phyloP scores from a whole-genome alignment of 2,113 vertebrate genomes.

The Lontra canadensis region DNA sequence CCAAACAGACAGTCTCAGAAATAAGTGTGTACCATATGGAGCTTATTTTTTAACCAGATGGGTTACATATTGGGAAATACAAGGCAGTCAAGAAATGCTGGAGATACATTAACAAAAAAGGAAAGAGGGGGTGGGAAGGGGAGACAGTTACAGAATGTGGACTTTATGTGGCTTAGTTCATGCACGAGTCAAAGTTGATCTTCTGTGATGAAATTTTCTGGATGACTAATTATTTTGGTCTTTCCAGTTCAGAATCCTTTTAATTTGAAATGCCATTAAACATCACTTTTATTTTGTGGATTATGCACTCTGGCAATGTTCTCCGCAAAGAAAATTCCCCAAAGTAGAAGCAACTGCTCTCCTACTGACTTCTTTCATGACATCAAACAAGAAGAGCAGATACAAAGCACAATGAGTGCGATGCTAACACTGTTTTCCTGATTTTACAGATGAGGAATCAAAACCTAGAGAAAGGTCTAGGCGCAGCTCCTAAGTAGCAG shows the following conservation, averaged over 20 bases:
- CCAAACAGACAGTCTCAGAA: not conserved
- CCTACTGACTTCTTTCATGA: not conserved
- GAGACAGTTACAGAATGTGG: not conserved
- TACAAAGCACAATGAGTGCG: not conserved
- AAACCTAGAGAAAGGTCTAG: not conserved
- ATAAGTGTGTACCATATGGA: not conserved
- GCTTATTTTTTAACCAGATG: not conserved
- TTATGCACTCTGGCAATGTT: not conserved
- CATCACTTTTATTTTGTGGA: not conserved
- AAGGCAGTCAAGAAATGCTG: not conserved
- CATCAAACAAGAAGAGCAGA: not conserved
- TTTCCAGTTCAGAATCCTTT: not conserved
- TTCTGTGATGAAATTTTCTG: not conserved
- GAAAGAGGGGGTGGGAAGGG: not conserved
- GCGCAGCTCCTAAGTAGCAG: not conserved
- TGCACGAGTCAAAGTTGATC: not conserved
- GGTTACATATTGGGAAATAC: not conserved
- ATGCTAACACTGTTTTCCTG: not conserved
- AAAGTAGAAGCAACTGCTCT: not conserved
- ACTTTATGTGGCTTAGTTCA: not conserved
- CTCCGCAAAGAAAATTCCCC: not conserved
- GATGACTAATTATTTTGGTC: conserved; percentile 17
- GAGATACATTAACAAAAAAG: not conserved
- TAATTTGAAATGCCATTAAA: not conserved
- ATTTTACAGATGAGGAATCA: not conserved